Evolutionary conservation across 2,888 invertebrate genomes (phyloP).

Genomic region (Harmothoe impar): DNA sequence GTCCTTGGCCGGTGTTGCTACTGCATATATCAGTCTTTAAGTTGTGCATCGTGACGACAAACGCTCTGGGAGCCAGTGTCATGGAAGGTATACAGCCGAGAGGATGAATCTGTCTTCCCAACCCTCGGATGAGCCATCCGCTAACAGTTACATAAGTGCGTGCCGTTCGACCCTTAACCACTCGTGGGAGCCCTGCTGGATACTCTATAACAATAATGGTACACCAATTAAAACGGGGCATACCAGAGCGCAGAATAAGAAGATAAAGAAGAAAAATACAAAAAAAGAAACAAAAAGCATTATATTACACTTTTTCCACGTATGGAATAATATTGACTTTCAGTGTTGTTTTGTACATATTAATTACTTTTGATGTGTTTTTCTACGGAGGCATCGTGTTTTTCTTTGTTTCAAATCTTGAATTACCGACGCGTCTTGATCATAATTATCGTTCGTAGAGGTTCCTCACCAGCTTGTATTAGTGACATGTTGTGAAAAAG

Average conservation of each 20-base stretch:
- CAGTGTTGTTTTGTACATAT: slow-evolving; percentile 63
- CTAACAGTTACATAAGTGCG: slow-evolving; percentile 10
- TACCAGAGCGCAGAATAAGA: slow-evolving; percentile 6
- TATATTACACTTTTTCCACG: slow-evolving; percentile 61
- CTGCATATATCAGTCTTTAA: background rate
- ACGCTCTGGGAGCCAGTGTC: background rate
- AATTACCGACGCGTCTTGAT: slow-evolving; percentile 54
- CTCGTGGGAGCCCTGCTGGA: slow-evolving; percentile 55
- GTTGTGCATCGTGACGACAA: slow-evolving; percentile 11
- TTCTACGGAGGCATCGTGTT: slow-evolving; percentile 62
- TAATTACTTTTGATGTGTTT: slow-evolving; percentile 63
- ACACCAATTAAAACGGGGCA: background rate
- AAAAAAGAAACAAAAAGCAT: slow-evolving; percentile 25
- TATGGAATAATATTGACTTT: slow-evolving; percentile 63
- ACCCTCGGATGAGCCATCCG: slow-evolving; percentile 11
- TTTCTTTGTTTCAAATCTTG: slow-evolving; percentile 44
- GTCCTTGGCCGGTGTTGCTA: background rate
- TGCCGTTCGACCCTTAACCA: slow-evolving; percentile 13
- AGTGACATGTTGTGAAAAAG: slow-evolving; percentile 63
- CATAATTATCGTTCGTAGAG: slow-evolving; percentile 60
- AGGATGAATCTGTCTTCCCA: slow-evolving; percentile 38
- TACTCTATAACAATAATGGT: background rate
- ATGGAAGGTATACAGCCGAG: background rate
- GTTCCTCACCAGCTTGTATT: slow-evolving; percentile 56
- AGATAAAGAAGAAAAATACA: slow-evolving; percentile 14